Evolutionary conservation across 1,140 invertebrate species (phyloP), one percentile per base, ranked within the genome.

Genomic region (Hycleus cichorii): DNA sequence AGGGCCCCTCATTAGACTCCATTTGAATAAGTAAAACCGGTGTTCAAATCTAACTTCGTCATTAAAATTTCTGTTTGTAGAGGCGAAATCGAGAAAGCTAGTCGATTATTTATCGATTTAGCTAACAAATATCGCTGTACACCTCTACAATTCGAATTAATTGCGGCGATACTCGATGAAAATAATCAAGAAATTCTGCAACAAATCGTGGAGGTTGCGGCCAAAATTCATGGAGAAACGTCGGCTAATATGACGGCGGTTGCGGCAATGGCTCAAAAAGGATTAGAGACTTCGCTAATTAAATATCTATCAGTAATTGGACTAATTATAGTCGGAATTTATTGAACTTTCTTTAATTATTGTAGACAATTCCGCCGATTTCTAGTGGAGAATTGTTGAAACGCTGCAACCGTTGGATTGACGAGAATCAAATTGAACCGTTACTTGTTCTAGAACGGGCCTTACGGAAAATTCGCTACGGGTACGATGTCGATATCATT

Each of bases 131-230:
- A 81, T 60, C 75, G 74, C 39, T 76, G 74, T 39, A 77, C 76
- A 1, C 82, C 82, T 0, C 62, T 81, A 8, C 78, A 78, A 63
- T 74, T 82, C 53, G 80, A 82, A 68, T 32, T 83, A 0, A 55
- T 83, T 1, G 72, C 66, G 48, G 64, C 60, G 54, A 68, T 82
- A 40, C 46, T 80, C 3, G 58, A 66, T 25, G 61, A 68, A 4
- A 67, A 70, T 40, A 72, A 76, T 58, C 66, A 69, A 43, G 70
- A 74, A 49, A 57, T 76, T 11, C 67, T 76, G 3, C 67, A 80
- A 24, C 67, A 69, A 25, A 68, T 81, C 2, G 63, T 79, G 4
- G 63, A 69, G 38, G 59, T 69, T 1, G 71, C 75, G 11, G 69
- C 60, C 38, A 65, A 64, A 39, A 68, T 80, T 9, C 73, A 80